Evolutionary conservation across 2,113 vertebrate genomes (phyloP).

Genomic region (Ceyx margarethae): DNA sequence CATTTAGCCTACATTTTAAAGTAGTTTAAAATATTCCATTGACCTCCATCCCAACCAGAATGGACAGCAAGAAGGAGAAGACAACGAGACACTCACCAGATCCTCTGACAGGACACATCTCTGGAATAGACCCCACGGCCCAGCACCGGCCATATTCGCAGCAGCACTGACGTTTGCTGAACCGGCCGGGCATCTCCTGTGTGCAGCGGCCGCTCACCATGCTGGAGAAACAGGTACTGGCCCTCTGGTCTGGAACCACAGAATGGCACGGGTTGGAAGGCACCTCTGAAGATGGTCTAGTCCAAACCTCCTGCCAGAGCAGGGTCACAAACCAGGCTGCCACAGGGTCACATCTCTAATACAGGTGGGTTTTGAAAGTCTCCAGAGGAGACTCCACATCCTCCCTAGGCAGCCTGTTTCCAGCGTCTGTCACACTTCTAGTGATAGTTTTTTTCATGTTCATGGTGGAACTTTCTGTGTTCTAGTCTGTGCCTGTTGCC

Average conservation of each 20-base stretch:
- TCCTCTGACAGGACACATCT: conserved; percentile 90
- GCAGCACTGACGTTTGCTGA: conserved; percentile 92
- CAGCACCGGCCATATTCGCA: conserved; percentile 93
- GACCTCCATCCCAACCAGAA: background rate
- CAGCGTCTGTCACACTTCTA: no score
- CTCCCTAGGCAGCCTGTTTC: no score
- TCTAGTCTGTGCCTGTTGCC: background rate
- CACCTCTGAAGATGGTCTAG: background rate
- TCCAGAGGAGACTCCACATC: no score
- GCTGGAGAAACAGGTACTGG: conserved; percentile 86
- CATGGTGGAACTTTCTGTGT: background rate
- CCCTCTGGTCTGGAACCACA: conserved; percentile 82
- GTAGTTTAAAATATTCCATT: background rate
- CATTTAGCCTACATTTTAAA: background rate
- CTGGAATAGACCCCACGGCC: conserved; percentile 83
- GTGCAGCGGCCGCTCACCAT: conserved; percentile 87
- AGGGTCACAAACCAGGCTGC: no score
- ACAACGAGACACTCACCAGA: conserved; percentile 80
- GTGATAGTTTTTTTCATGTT: background rate
- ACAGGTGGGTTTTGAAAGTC: no score
- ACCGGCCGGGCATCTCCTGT: conserved; percentile 83
- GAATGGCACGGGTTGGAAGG: background rate
- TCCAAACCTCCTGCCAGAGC: background rate
- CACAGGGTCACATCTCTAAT: no score
- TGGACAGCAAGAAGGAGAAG: background rate